Evolutionary conservation across 2,797 vertebrate species (phyloP).

Genomic region (Amazona ochrocephala): DNA sequence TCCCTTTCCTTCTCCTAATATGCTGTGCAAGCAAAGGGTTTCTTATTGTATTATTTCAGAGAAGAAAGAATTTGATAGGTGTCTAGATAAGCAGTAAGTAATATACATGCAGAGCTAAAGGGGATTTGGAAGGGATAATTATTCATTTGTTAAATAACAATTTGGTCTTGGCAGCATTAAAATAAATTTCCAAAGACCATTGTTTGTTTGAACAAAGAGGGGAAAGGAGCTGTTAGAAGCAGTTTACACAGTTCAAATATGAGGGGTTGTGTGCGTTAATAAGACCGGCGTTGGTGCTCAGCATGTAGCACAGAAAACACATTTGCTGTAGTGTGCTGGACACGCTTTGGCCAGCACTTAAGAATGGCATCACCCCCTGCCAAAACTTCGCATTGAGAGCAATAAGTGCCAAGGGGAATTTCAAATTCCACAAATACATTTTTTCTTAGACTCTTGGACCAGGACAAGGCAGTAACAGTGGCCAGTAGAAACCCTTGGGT

Average conservation of each 20-base stretch:
- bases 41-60: background rate
- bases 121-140: conserved; percentile 15
- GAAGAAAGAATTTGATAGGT: background rate
- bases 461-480: background rate
- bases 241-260: conserved; percentile 13
- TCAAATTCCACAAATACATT: background rate
- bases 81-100: conserved; percentile 15
- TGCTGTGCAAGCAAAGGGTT: background rate
- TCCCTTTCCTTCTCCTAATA: background rate
- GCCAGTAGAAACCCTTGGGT: background rate
- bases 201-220: conserved; percentile 24
- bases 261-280: background rate
- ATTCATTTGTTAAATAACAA: conserved; percentile 51
- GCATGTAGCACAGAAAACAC: background rate
- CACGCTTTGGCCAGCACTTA: background rate
- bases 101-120: background rate
- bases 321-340: background rate
- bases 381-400: background rate
- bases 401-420: background rate
- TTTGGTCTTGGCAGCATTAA: background rate
- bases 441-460: background rate
- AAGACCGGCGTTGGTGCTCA: background rate
- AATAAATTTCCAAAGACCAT: conserved; percentile 42
- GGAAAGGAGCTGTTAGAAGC: conserved; percentile 14
- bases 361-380: background rate